Percentiles rank a stretch among this genome's conserved stretches.
Evolutionary conservation across 2,888 invertebrate genomes (phyloP).

Genomic region (Archips crataeganus): DNA sequence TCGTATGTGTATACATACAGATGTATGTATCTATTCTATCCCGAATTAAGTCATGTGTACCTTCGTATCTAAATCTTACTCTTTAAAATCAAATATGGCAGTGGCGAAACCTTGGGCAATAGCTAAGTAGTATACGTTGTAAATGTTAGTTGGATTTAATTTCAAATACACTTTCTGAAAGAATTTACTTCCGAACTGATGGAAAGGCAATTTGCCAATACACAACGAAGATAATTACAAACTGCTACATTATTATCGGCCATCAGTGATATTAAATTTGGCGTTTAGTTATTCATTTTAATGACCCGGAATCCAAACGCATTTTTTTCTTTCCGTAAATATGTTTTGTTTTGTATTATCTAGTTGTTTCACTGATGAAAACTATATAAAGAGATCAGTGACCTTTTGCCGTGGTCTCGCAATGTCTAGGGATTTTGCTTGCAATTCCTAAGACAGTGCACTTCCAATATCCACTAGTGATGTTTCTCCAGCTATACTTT

Average conservation of each 20-base stretch:
- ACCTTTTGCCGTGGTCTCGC: neutral
- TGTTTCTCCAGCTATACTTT: constrained; percentile 3
- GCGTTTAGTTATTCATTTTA: neutral
- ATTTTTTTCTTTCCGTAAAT: neutral
- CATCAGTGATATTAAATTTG: neutral
- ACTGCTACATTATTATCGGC: neutral
- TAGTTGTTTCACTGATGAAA: neutral
- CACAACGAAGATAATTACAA: neutral
- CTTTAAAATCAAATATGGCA: no score
- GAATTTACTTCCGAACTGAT: neutral
- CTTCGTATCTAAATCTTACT: no score
- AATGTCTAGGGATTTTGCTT: neutral
- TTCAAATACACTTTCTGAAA: neutral
- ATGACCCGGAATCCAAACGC: neutral
- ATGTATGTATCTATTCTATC: no score
- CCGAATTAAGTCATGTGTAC: no score
- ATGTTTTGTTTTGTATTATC: no score
- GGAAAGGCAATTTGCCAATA: neutral
- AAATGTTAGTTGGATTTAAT: no score
- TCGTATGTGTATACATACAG: no score
- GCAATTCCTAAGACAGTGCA: neutral
- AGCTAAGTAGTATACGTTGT: no score
- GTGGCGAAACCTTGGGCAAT: no score
- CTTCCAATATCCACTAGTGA: constrained; percentile 5
- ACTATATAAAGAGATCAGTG: neutral